Evolutionary conservation across 2,797 vertebrate species (phyloP).

Genomic region (Meda fulgida): DNA sequence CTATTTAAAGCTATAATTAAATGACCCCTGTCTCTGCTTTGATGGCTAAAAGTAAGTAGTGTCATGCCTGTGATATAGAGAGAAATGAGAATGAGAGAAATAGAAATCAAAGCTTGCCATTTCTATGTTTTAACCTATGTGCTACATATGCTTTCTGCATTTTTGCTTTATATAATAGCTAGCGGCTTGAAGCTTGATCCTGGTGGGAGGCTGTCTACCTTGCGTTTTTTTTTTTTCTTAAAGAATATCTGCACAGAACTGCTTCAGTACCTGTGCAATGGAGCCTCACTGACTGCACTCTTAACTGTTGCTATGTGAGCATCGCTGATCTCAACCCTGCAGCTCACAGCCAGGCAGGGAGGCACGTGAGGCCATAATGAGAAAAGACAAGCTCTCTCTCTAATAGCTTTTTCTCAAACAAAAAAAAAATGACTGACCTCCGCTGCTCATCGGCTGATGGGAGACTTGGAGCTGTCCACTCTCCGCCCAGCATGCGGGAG

Average conservation of each 20-base stretch:
- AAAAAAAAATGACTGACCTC: slow-evolving; percentile 54
- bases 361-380: slow-evolving; percentile 41
- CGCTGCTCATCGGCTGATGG: slow-evolving; percentile 42
- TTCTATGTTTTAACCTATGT: slow-evolving; percentile 4
- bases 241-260: background rate
- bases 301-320: slow-evolving; percentile 27
- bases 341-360: background rate
- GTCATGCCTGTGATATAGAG: slow-evolving; percentile 32
- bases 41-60: slow-evolving; percentile 69
- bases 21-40: slow-evolving; percentile 79
- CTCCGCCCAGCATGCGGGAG: background rate
- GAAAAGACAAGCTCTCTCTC: slow-evolving; percentile 49
- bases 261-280: slow-evolving; percentile 1
- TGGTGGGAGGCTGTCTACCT: slow-evolving; percentile 7
- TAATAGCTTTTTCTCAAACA: slow-evolving; percentile 54
- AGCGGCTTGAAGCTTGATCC: background rate
- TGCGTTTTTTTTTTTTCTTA: slow-evolving; percentile 4
- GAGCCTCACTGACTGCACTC: slow-evolving; percentile 22
- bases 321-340: slow-evolving; percentile 13
- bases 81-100: slow-evolving; percentile 39
- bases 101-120: slow-evolving; percentile 22
- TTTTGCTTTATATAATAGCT: slow-evolving; percentile 14
- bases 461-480: slow-evolving; percentile 43
- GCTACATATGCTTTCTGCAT: background rate
- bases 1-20: slow-evolving; percentile 82